These are phyloP conservation scores for Apis florea DNA, from an alignment of 1,140 invertebrate species.

Conservation along the genomic window DNA sequence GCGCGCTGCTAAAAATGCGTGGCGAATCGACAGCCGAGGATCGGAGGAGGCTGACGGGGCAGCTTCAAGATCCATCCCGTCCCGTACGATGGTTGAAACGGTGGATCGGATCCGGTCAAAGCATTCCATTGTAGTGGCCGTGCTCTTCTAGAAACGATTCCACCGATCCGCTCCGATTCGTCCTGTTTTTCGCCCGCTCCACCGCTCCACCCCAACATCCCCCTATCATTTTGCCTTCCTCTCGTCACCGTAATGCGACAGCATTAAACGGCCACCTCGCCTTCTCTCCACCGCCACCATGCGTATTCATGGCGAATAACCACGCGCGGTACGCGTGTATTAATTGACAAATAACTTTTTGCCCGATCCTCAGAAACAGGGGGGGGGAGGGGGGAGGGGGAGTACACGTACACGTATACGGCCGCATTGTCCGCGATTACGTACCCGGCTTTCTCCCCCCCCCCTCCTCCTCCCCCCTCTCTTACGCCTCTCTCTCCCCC, in stretches of 20 bases:
- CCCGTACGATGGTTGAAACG: slow-evolving; percentile 49
- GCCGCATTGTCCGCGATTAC: slow-evolving; percentile 64
- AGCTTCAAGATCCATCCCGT: slow-evolving; percentile 50
- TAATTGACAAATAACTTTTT: slow-evolving; percentile 68
- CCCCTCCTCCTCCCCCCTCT: background rate
- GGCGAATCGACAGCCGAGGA: slow-evolving; percentile 57
- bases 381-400: too few relatives aligned
- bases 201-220: slow-evolving; percentile 5
- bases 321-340: slow-evolving; percentile 40
- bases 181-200: slow-evolving; percentile 56
- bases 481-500: background rate
- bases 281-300: background rate
- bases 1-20: slow-evolving; percentile 62
- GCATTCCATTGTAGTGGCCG: slow-evolving; percentile 56
- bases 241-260: slow-evolving; percentile 38
- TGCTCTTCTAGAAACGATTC: slow-evolving; percentile 46
- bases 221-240: slow-evolving; percentile 24
- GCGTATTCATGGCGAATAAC: slow-evolving; percentile 37
- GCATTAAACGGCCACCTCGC: slow-evolving; percentile 31
- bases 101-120: slow-evolving; percentile 63
- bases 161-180: slow-evolving; percentile 45
- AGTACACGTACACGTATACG: slow-evolving; percentile 47
- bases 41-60: slow-evolving; percentile 58
- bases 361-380: background rate
- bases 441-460: slow-evolving; percentile 51